Conservation (phyloP, 1,140 invertebrate genomes). For the Trichonephila clavata region DNA sequence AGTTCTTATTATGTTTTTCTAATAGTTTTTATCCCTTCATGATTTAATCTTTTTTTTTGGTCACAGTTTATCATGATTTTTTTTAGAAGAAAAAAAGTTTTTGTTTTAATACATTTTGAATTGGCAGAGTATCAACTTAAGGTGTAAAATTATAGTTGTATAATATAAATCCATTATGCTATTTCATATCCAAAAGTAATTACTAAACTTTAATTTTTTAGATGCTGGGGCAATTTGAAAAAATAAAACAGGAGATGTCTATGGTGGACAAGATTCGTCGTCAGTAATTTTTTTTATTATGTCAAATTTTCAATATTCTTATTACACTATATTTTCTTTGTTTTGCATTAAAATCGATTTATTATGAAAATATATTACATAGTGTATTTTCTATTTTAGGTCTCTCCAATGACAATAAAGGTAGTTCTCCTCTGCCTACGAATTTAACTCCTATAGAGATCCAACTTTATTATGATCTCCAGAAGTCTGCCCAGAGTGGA, state of each 20-base stretch:
- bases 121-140: no score
- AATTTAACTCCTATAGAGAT: constrained; percentile 74
- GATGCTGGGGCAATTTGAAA: constrained; percentile 60
- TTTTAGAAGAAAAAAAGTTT: no score
- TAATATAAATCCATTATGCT: no score
- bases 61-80: no score
- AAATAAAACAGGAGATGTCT: constrained; percentile 56
- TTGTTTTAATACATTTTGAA: no score
- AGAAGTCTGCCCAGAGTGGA: constrained; percentile 22
- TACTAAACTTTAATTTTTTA: constrained; percentile 17
- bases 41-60: no score
- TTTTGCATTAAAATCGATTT: no score
- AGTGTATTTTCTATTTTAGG: not conserved
- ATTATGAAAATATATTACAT: not conserved
- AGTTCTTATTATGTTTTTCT: no score
- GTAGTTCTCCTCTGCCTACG: not conserved
- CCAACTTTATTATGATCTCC: constrained; percentile 75
- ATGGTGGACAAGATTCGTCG: constrained; percentile 59
- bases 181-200: no score
- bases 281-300: constrained; percentile 17
- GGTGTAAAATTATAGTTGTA: no score
- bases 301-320: not conserved
- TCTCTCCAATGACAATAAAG: constrained; percentile 45
- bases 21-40: no score
- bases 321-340: no score